Conservation (phyloP, 1,140 invertebrate species). For the Drosophila dunni region DNA sequence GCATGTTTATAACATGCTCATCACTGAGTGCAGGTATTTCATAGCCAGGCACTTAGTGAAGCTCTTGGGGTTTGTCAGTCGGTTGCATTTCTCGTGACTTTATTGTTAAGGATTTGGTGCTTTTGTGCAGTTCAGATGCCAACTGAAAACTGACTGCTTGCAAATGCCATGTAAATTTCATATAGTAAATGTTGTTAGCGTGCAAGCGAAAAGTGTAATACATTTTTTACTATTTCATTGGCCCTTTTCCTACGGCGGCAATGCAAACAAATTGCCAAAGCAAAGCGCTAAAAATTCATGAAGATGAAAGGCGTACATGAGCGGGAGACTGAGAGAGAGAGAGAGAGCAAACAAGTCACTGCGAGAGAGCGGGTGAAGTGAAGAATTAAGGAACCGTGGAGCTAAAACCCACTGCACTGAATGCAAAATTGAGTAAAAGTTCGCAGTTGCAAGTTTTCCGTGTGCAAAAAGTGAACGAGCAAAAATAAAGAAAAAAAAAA, state of each 20-base stretch:
- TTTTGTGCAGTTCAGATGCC: slow-evolving; percentile 8
- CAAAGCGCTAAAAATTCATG: slow-evolving; percentile 50
- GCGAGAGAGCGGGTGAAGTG: too few species aligned
- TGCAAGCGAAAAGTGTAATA: slow-evolving; percentile 58
- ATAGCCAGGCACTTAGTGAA: slow-evolving; percentile 5
- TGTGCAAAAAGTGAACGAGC: slow-evolving; percentile 43
- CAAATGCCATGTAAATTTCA: slow-evolving; percentile 67
- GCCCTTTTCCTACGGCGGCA: slow-evolving; percentile 11
- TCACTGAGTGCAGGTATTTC: slow-evolving; percentile 7
- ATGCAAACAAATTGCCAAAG: slow-evolving; percentile 44
- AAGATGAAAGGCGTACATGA: slow-evolving; percentile 1
- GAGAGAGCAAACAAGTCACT: neutral
- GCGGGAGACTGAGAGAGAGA: neutral
- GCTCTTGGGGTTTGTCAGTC: slow-evolving; percentile 5
- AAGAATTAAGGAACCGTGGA: neutral
- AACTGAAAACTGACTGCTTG: neutral
- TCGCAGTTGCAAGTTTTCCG: slow-evolving; percentile 25
- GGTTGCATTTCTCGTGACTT: slow-evolving; percentile 21
- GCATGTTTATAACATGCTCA: neutral
- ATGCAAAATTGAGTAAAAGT: slow-evolving; percentile 54
- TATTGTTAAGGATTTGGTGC: slow-evolving; percentile 5
- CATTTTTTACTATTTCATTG: slow-evolving; percentile 71
- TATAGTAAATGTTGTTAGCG: slow-evolving; percentile 71
- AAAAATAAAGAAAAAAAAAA: slow-evolving; percentile 29
- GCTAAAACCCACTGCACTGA: slow-evolving; percentile 22